A percentile compares a stretch with the other conserved stretches of the same genome.
phyloP scores from a whole-genome alignment of 2,797 vertebrate genomes.

The Microctenopoma stevenorrisi region DNA sequence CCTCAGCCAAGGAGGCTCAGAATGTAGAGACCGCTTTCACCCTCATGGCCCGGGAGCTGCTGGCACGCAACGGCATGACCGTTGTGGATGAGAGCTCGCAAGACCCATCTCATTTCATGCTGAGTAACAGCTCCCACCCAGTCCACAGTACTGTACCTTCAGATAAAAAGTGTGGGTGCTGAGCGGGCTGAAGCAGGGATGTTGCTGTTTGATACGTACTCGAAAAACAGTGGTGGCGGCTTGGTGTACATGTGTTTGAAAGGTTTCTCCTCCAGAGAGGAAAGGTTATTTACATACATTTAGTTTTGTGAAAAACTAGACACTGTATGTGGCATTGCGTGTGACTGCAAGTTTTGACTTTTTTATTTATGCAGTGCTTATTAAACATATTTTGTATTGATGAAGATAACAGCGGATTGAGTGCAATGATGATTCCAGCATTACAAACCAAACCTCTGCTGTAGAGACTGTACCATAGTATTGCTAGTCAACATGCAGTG shows the following conservation, averaged over 20 bases:
- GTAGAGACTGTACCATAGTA: slow-evolving; percentile 11
- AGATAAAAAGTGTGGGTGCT: slow-evolving; percentile 88
- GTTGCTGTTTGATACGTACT: neutral
- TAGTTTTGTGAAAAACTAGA: slow-evolving; percentile 7
- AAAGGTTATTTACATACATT: neutral
- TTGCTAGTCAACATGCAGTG: neutral
- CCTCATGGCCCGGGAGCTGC: slow-evolving; percentile 92
- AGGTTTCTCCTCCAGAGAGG: neutral
- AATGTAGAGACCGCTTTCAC: slow-evolving; percentile 93
- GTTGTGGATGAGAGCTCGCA: slow-evolving; percentile 80
- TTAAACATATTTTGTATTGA: slow-evolving; percentile 17
- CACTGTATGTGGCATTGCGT: slow-evolving; percentile 10
- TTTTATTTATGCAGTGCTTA: slow-evolving; percentile 50
- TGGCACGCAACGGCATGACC: slow-evolving; percentile 88
- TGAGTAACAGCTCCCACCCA: slow-evolving; percentile 84
- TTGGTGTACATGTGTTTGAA: neutral
- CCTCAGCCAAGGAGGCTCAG: slow-evolving; percentile 93
- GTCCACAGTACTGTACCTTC: slow-evolving; percentile 62
- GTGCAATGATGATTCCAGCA: slow-evolving; percentile 2
- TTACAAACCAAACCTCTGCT: slow-evolving; percentile 13
- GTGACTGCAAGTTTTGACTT: slow-evolving; percentile 15
- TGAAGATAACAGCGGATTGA: slow-evolving; percentile 18
- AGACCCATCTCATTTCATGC: slow-evolving; percentile 59
- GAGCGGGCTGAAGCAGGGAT: slow-evolving; percentile 44
- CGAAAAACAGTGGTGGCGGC: neutral